Base-by-base conservation (phyloP, 2,888 invertebrate species). In the Scaeva pyrastri region DNA sequence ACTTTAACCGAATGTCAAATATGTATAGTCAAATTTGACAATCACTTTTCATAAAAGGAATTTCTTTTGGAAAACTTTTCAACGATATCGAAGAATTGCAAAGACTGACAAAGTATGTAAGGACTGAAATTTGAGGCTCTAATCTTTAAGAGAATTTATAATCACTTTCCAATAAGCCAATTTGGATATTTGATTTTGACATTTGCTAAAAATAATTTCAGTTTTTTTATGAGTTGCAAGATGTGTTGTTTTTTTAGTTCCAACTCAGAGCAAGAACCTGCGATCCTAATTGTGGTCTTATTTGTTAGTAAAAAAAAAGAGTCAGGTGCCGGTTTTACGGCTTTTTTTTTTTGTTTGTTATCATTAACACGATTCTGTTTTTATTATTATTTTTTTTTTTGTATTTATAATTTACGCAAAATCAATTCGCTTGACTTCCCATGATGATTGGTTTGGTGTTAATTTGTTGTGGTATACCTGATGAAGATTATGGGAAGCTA, bases 381-480 rank as follows among this genome's bases (percentile, higher is more conserved):
- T 55, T 66, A n/a, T n/a, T n/a, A n/a, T 41, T 19, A 58, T 39
- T 50, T 45, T 16, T 52, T 55, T 70, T 43, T 31, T 36, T n/a
- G n/a, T n/a, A n/a, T n/a, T 64, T 66, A 39, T 3, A 14, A n/a
- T 5, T 48, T 19, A 66, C 66, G 56, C 73, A 64, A 79, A 56
- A 58, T 66, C 19, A 16, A 12, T 12, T 58, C 41, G 56, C 72
- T 39, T 72, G 64, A 14, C 36, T 72, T 71, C 36, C 23, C 14
- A n/a, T 23, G 55, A 60, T 66, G 45, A 48, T 16, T 76, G 58
- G 23, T 6, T 60, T 45, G 39, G 73, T 73, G 78, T 48, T 83
- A 78, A 78, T 68, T 83, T 52, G 68, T 56, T 41, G 45, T 45
- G 43, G 31, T 31, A 12, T 26, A 56, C 31, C 31, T 31, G 31